Conservation (phyloP, 2,113 vertebrate genomes). For the Micronycteris hirsuta region DNA sequence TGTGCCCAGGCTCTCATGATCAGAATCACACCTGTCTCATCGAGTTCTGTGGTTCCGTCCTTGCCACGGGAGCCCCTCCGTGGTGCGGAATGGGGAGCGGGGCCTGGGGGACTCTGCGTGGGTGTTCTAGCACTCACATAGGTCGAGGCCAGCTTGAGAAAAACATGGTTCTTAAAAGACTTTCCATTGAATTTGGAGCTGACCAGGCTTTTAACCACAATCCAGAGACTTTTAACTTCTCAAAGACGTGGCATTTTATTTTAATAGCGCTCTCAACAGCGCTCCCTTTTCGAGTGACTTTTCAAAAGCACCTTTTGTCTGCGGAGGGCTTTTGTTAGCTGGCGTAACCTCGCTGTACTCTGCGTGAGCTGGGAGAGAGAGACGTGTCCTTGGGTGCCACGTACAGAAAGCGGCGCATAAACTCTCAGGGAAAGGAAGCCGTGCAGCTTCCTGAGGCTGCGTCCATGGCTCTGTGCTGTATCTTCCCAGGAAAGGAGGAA, state of each 20-base stretch:
- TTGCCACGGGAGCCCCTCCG: not conserved
- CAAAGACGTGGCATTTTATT: conserved; percentile 48
- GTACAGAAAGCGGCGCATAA: not conserved
- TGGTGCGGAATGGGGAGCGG: not conserved
- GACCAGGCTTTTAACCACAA: conserved; percentile 36
- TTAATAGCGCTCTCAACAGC: conserved; percentile 46
- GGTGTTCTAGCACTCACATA: not conserved
- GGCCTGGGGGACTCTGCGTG: not conserved
- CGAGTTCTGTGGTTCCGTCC: not conserved
- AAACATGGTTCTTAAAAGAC: conserved; percentile 27
- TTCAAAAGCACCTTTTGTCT: conserved; percentile 63
- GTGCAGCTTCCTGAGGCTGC: not conserved
- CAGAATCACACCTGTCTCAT: not conserved
- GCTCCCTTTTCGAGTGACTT: conserved; percentile 30
- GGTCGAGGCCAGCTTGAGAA: not conserved
- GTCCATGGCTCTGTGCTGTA: not conserved
- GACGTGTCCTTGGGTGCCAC: not conserved
- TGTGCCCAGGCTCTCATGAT: not conserved
- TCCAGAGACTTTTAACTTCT: conserved; percentile 42
- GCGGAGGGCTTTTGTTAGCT: conserved; percentile 48
- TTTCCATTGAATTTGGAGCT: not conserved
- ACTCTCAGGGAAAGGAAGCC: not conserved
- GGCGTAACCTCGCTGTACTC: conserved; percentile 20
- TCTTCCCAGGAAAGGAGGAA: not conserved
- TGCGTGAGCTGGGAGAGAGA: not conserved